These are phyloP conservation scores for Drosophila cardini DNA, from an alignment of 1,140 invertebrate species.

Conservation along the genomic window DNA sequence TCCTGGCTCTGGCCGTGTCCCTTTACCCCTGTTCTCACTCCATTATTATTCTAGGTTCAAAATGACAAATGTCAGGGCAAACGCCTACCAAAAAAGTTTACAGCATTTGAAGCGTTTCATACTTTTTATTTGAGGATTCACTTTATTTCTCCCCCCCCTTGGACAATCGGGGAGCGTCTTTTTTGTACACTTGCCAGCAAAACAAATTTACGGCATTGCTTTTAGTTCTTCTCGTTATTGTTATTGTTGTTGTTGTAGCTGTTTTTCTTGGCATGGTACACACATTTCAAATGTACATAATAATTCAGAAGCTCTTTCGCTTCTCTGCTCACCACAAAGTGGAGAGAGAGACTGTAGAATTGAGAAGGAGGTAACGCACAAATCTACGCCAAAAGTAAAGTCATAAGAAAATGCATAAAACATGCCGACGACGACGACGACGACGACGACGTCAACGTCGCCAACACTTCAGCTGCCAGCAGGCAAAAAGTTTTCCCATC, in stretches of 20 bases:
- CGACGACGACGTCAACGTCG: conserved; percentile 70
- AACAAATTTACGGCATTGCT: conserved; percentile 81
- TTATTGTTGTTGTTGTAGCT: conserved; percentile 51
- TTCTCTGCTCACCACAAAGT: conserved; percentile 27
- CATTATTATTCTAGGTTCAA: conserved; percentile 24
- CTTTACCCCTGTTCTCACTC: not conserved
- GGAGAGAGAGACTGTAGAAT: not conserved
- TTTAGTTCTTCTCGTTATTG: conserved; percentile 74
- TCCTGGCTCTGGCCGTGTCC: conserved; percentile 6
- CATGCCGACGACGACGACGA: conserved; percentile 52
- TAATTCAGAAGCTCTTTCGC: conserved; percentile 69
- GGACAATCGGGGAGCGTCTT: conserved; percentile 18
- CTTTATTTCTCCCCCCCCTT: conserved; percentile 28
- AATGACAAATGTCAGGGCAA: conserved; percentile 69
- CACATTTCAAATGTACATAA: conserved; percentile 82
- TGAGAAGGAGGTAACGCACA: conserved; percentile 14
- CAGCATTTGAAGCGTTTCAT: conserved; percentile 64
- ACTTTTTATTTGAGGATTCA: conserved; percentile 63
- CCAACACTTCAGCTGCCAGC: conserved; percentile 79
- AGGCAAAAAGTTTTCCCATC: conserved; percentile 83
- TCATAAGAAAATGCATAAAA: conserved; percentile 83
- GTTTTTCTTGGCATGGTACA: conserved; percentile 31
- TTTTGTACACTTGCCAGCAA: conserved; percentile 59
- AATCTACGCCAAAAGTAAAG: conserved; percentile 76
- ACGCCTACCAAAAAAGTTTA: conserved; percentile 75